phyloP scores from a whole-genome alignment of 2,797 vertebrate genomes.

The Rachycentron canadum region DNA sequence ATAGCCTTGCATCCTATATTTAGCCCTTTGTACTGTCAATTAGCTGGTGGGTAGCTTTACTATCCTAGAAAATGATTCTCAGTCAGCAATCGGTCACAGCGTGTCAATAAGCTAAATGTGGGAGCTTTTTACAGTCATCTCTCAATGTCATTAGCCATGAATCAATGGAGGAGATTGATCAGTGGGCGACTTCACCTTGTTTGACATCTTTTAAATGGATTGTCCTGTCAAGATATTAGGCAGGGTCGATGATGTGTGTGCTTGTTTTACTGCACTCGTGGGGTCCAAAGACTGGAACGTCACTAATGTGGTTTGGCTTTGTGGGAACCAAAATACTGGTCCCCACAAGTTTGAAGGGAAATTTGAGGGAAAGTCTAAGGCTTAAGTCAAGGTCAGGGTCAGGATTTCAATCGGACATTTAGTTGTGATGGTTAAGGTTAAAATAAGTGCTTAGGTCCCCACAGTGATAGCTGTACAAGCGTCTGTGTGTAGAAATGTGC shows the following conservation, averaged over 20 bases:
- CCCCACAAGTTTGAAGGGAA: too few species aligned
- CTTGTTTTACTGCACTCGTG: not conserved
- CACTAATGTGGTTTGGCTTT: too few species aligned
- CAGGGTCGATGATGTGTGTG: slow-evolving; percentile 27
- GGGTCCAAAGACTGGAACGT: too few species aligned
- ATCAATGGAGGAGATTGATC: slow-evolving; percentile 63
- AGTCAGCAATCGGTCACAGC: slow-evolving; percentile 30
- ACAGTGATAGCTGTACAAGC: too few species aligned
- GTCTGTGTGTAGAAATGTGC: not conserved
- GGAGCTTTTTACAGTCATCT: slow-evolving; percentile 55
- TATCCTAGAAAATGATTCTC: slow-evolving; percentile 29
- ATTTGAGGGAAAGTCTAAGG: too few species aligned
- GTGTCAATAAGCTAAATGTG: slow-evolving; percentile 65
- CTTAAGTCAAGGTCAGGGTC: too few species aligned
- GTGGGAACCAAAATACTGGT: too few species aligned
- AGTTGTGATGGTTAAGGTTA: too few species aligned
- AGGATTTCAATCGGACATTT: too few species aligned
- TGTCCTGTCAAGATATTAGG: slow-evolving; percentile 51
- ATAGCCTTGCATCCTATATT: slow-evolving; percentile 40
- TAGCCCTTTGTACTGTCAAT: slow-evolving; percentile 38
- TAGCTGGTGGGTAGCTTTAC: slow-evolving; percentile 34
- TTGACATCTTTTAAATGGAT: slow-evolving; percentile 68
- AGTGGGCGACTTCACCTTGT: slow-evolving; percentile 52
- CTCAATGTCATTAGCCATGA: slow-evolving; percentile 59
- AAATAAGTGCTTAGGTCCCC: too few species aligned